Evolutionary conservation across 2,797 vertebrate species (phyloP), one percentile per base, ranked within the genome.

Genomic region (Pseudopleuronectes americanus): DNA sequence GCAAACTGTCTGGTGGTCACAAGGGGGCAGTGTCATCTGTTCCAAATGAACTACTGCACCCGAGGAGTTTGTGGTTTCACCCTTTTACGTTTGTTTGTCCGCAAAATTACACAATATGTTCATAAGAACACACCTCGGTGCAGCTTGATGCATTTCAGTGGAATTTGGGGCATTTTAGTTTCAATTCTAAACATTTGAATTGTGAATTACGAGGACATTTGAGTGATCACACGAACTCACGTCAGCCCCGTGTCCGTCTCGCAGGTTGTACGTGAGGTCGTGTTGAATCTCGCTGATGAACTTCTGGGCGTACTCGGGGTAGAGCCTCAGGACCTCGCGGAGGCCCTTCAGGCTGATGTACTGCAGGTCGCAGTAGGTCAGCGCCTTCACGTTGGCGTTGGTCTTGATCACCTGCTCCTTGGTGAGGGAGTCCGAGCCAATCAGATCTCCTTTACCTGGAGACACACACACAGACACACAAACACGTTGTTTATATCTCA

Each of bases 331-430:
- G 17, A 96, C 96, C 80, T 96, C 96, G 0, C 95, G 91, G 21
- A 97, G 93, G 10, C 96, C 96, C 26, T 95, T 94, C 59, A 96
- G 92, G 84, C 95, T 95, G 89, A 97, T 95, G 80, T 96, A 96
- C 90, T 96, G 96, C 61, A 97, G 95, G 89, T 95, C 96, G 3
- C 96, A 97, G 89, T 97, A 97, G 3, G 96, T 97, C 85, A 97
- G 89, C 1, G 95, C 96, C 74, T 96, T 96, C 36, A 97, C 96
- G 0, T 97, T 96, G 0, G 96, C 96, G 8, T 96, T 97, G 83
- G 96, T 96, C 90, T 96, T 96, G 43, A 96, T 95, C 82, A 96
- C 96, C 68, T 95, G 94, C 77, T 96, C 96, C 73, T 94, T 95
- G 6, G 90, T 94, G 65, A 95, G 93, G 3, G 95, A 95, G 92